A percentile compares a stretch with the other conserved stretches of the same genome.
These are phyloP conservation scores for Lucinisca nassula DNA, from an alignment of 2,888 invertebrate genomes.

Conservation along the genomic window DNA sequence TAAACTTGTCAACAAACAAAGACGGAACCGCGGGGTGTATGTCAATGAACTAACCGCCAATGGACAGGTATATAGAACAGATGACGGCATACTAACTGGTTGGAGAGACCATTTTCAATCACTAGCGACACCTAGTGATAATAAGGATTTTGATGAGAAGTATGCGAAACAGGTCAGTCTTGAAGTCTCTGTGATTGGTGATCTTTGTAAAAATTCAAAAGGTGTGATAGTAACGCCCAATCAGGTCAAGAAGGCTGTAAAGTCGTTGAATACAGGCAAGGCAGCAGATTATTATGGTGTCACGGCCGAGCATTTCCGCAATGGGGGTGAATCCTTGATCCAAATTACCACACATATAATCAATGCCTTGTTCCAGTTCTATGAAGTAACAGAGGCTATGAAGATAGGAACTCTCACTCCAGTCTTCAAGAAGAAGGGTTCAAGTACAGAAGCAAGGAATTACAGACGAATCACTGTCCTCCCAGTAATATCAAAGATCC, in stretches of 20 bases:
- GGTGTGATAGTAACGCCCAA: background rate
- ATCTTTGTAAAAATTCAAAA: background rate
- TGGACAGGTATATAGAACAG: background rate
- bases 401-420: conserved; percentile 11
- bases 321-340: background rate
- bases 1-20: background rate
- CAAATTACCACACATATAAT: background rate
- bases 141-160: background rate
- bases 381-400: background rate
- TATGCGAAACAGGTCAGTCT: background rate
- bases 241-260: background rate
- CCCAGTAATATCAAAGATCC: conserved; percentile 19
- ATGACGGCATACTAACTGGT: background rate
- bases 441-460: background rate
- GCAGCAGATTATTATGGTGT: background rate
- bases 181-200: background rate
- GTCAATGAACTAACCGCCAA: background rate
- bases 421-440: conserved; percentile 17
- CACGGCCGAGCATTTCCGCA: background rate
- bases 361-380: background rate
- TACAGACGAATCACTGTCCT: conserved; percentile 44
- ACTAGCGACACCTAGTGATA: background rate
- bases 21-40: background rate
- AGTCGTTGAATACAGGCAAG: background rate
- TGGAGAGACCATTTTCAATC: background rate